Conservation (phyloP, 1,140 invertebrate genomes). For the Formica exsecta region DNA sequence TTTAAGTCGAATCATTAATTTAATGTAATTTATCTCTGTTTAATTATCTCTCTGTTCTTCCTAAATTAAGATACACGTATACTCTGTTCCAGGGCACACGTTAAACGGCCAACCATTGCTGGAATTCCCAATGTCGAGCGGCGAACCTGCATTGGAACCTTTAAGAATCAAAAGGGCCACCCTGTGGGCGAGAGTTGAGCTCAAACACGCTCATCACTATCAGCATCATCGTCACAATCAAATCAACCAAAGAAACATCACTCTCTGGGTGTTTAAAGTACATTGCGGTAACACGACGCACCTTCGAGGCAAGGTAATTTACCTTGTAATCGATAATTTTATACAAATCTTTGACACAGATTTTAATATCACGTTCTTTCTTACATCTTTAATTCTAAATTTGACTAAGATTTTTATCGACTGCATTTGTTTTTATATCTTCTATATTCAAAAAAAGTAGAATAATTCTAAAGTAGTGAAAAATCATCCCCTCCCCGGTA, state of each 20-base stretch:
- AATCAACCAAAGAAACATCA: slow-evolving; percentile 87
- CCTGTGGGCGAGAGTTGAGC: slow-evolving; percentile 91
- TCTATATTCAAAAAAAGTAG: too few species aligned
- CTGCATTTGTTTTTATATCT: too few species aligned
- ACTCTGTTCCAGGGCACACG: slow-evolving; percentile 89
- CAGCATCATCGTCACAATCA: slow-evolving; percentile 85
- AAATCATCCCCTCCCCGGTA: background rate
- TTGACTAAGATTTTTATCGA: background rate
- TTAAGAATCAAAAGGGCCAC: slow-evolving; percentile 91
- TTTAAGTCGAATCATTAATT: background rate
- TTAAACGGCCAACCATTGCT: slow-evolving; percentile 94
- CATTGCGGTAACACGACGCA: slow-evolving; percentile 87
- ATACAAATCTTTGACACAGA: background rate
- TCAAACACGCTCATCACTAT: slow-evolving; percentile 86
- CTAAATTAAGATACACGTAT: slow-evolving; percentile 5
- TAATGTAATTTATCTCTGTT: background rate
- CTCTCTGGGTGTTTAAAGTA: slow-evolving; percentile 90
- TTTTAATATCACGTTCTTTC: background rate
- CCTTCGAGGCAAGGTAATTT: slow-evolving; percentile 88
- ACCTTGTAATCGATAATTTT: background rate
- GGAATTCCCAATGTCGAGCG: slow-evolving; percentile 91
- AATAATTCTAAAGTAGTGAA: background rate
- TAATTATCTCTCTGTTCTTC: background rate
- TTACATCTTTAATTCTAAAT: background rate
- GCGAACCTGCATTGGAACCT: slow-evolving; percentile 87